Evolutionary conservation across 2,888 invertebrate genomes (phyloP), one percentile per base, ranked within the genome.

Genomic region (Leptogaster cylindrica): DNA sequence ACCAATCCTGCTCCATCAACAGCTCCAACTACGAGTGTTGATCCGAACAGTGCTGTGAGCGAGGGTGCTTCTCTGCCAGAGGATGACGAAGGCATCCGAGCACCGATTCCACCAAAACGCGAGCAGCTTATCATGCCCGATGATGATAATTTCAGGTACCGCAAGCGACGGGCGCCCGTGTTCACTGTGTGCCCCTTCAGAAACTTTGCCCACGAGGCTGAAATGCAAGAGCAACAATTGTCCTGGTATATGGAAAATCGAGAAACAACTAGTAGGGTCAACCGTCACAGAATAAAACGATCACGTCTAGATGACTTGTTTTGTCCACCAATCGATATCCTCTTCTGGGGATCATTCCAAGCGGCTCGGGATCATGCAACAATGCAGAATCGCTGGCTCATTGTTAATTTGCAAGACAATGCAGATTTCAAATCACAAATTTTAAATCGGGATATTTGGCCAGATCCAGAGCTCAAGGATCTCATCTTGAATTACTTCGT

Each of bases 401-500:
- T 90, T 72, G 87, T 89, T 0, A 90, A 90, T 76, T 83, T 90
- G 6, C 89, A 90, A 76, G 85, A 88, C 77, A 84, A 86, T 20
- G 83, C 84, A 72, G 87, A 87, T 10, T 90, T 90, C 76, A 80
- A 85, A 18, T 89, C 89, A 71, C 89, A 89, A 78, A 83, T 86
- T 7, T 79, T 90, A 50, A 89, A 89, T 78, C 81, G 89, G 46
- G 90, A 90, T 75, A 84, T 90, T 1, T 90, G 90, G 90, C 84
- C 88, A 10, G 84, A 86, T 72, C 77, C 78, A 44, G 83, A 84
- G 66, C 84, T 90, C 4, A 84, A 86, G 69, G 83, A 83, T 65
- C 78, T 89, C 66, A 80, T 90, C 18, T 83, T 84, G 50, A 83
- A 86, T 65, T 85, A 87, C 75, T 90, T 90, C 76, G 78, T 89